A percentile compares a stretch with the other conserved stretches of the same genome.
These are phyloP conservation scores for Stenopsyche tienmushanensis DNA, from an alignment of 1,140 invertebrate genomes.

Conservation along the genomic window DNA sequence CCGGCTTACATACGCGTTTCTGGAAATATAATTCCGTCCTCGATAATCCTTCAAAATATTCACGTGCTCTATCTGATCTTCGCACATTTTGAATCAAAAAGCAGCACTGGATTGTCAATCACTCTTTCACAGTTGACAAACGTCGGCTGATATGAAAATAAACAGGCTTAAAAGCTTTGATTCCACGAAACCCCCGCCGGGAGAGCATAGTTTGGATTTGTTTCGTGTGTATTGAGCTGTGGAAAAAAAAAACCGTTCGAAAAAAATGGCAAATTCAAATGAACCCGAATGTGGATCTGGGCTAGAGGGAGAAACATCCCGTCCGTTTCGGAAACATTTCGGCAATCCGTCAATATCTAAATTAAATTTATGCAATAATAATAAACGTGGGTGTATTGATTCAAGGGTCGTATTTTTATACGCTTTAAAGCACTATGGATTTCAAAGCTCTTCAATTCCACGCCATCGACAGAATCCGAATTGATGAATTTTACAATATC, in stretches of 20 bases:
- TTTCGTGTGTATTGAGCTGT: not conserved
- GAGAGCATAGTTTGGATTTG: slow-evolving; percentile 13
- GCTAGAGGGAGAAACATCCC: not conserved
- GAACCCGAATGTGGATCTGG: not conserved
- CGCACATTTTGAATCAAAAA: slow-evolving; percentile 6
- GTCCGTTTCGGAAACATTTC: not conserved
- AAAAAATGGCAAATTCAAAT: not conserved
- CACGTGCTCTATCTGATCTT: not conserved
- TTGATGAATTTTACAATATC: no score
- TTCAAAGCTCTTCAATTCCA: no score
- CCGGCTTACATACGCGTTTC: not conserved
- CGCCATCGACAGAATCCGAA: no score
- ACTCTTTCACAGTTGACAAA: slow-evolving; percentile 30
- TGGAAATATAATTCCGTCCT: not conserved
- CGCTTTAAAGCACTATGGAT: no score
- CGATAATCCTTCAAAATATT: slow-evolving; percentile 1
- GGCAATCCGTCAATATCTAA: not conserved
- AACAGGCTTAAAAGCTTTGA: slow-evolving; percentile 34
- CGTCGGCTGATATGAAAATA: slow-evolving; percentile 30
- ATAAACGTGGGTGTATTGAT: not conserved
- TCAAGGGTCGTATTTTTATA: no score
- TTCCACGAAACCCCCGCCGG: slow-evolving; percentile 1
- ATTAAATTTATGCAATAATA: not conserved
- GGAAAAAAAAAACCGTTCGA: slow-evolving; percentile 3
- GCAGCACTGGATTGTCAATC: slow-evolving; percentile 26